Conservation (phyloP, 2,888 invertebrate species). For the Sminthurinus aureus region DNA sequence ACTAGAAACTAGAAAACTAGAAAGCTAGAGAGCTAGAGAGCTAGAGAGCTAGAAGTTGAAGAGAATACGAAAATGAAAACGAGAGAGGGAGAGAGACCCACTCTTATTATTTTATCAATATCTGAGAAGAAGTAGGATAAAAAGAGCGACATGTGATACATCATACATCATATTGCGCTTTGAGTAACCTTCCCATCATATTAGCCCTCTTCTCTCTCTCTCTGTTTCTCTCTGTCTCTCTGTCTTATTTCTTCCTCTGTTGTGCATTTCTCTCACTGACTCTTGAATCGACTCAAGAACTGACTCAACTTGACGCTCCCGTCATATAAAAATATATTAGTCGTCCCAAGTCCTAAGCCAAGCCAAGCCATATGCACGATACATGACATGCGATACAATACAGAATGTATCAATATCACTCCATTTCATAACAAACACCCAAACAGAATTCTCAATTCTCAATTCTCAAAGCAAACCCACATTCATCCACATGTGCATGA, state of each 20-base stretch:
- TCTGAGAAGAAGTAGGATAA: slow-evolving; percentile 33
- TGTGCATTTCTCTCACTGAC: too few relatives aligned
- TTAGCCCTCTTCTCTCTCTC: slow-evolving; percentile 8
- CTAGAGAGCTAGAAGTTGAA: too few relatives aligned
- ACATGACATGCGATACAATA: background rate
- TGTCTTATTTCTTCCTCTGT: background rate
- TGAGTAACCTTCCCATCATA: slow-evolving; percentile 5
- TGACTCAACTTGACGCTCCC: too few relatives aligned
- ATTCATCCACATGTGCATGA: too few relatives aligned
- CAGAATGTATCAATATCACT: background rate
- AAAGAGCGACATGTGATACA: slow-evolving; percentile 37
- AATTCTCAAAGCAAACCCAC: too few relatives aligned
- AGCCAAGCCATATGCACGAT: too few relatives aligned
- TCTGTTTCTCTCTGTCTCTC: background rate
- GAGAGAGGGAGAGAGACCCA: background rate
- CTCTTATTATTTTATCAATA: slow-evolving; percentile 41
- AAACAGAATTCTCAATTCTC: too few relatives aligned
- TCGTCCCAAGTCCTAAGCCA: too few relatives aligned
- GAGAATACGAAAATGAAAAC: background rate
- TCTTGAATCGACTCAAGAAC: background rate
- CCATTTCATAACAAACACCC: background rate
- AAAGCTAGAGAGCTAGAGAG: background rate
- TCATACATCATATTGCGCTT: slow-evolving; percentile 34
- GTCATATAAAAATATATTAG: too few relatives aligned
- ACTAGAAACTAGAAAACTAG: background rate